Conservation (phyloP, 2,113 vertebrate genomes). For the Pituophis catenifer region DNA sequence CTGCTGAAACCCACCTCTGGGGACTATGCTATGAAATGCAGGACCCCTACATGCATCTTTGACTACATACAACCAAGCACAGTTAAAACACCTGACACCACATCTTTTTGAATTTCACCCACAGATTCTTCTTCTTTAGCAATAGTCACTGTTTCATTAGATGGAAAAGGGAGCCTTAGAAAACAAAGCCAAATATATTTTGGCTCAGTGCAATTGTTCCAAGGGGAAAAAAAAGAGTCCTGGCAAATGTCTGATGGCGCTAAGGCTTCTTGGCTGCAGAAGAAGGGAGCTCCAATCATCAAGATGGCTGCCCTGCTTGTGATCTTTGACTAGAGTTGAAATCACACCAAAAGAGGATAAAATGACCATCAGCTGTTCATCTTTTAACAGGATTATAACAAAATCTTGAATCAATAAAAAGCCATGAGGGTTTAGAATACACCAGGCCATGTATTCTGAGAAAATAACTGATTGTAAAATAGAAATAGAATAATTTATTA, state of each 20-base stretch:
- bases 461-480: not conserved
- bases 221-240: not conserved
- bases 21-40: not conserved
- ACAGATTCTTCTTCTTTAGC: not conserved
- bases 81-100: not conserved
- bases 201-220: not conserved
- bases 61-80: not conserved
- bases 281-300: not conserved
- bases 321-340: not conserved
- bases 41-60: not conserved
- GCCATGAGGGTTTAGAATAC: not conserved
- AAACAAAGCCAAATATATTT: not conserved
- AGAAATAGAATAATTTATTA: conserved; percentile 10
- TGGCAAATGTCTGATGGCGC: not conserved
- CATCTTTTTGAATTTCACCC: not conserved
- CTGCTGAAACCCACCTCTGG: not conserved
- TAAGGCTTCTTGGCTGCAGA: not conserved
- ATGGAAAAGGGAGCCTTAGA: not conserved
- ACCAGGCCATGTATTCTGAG: not conserved
- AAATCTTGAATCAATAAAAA: not conserved
- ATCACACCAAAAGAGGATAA: not conserved
- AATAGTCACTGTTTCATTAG: not conserved
- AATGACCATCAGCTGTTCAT: not conserved
- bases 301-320: not conserved
- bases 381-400: not conserved